Conservation (phyloP, 2,113 vertebrate species). For the Thunnus maccoyii region DNA sequence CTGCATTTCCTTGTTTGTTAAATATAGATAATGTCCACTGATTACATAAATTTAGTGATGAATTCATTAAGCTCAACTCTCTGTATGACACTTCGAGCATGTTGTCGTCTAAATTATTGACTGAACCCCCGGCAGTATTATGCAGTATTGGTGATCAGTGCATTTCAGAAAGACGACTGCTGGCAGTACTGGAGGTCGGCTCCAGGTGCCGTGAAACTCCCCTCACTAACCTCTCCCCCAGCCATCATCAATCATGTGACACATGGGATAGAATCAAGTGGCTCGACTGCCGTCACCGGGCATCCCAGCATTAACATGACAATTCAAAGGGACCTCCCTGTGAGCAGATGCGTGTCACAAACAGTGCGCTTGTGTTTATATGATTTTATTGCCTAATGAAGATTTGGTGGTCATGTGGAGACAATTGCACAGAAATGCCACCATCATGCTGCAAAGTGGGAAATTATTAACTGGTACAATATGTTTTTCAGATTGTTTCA, state of each 20-base stretch:
- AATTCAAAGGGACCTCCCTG: constrained; percentile 60
- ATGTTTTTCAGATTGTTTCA: neutral
- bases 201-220: constrained; percentile 80
- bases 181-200: constrained; percentile 37
- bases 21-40: neutral
- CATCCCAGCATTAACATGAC: constrained; percentile 77
- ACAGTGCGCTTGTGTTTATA: constrained; percentile 36
- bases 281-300: constrained; percentile 78
- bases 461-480: neutral
- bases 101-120: neutral
- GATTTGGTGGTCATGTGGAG: neutral
- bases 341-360: constrained; percentile 64
- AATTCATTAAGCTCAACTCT: neutral
- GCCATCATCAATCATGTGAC: constrained; percentile 90
- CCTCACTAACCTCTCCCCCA: constrained; percentile 88
- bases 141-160: constrained; percentile 29
- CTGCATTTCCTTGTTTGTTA: neutral
- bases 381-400: constrained; percentile 20
- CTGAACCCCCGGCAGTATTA: neutral
- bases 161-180: constrained; percentile 21
- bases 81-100: neutral
- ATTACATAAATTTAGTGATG: constrained; percentile 8
- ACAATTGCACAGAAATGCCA: neutral
- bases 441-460: too few species aligned
- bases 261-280: constrained; percentile 83